phyloP scores from a whole-genome alignment of 2,113 vertebrate genomes.

The human region GRCh38 chr19:31712501-31713000 shows the following conservation, averaged over 20 bases:
- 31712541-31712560: not conserved
- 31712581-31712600: not conserved
- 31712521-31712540: not conserved
- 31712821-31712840: not conserved
- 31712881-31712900: not conserved
- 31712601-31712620: not conserved
- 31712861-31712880: not conserved
- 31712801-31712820: not conserved
- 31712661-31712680: not conserved
- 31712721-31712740: not conserved
- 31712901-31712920: not conserved
- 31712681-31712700: no score
- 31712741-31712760: not conserved
- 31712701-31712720: not conserved
- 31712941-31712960: not conserved
- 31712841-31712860: not conserved
- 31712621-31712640: conserved; percentile 24
- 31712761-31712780: not conserved
- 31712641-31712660: not conserved
- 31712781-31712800: not conserved
- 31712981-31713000: not conserved
- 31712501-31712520: not conserved
- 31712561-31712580: not conserved
- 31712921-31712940: not conserved
- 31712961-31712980: not conserved